Evolutionary conservation across 2,797 vertebrate species (phyloP), one percentile per base, ranked within the genome.

Genomic region (Aeoliscus strigatus): DNA sequence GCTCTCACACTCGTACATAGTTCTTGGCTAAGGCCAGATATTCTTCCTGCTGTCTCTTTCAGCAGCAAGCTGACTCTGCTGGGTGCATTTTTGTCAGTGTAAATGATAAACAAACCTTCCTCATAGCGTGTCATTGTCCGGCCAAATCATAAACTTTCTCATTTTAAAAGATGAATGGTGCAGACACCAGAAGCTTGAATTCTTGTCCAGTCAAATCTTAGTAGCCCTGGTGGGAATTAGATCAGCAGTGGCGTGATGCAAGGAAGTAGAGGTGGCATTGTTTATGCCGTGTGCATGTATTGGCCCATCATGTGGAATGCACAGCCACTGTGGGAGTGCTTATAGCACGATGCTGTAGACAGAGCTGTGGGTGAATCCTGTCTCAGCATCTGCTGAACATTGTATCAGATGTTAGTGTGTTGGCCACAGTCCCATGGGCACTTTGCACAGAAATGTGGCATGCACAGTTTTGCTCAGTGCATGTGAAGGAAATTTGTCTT

Each of bases 391-490:
- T n/a, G 47, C 70, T 73, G 66, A 51, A 65, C 59, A 39, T 47
- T 60, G 51, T 66, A 63, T 63, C 57, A 74, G 55, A 67, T 74
- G 65, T 60, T 66, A 61, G 48, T 30, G 10, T 64, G 62, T 62
- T 76, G 66, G 70, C 76, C 44, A 48, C 23, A 33, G 26, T 75
- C 70, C 59, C 75, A 40, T 38, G 62, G 66, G 75, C 70, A 70
- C 67, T 76, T 47, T 58, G 60, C 50, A 40, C 10, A 28, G 52
- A 66, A 55, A n/a, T 52, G 49, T 61, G 55, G 39, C 58, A 32
- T 49, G 57, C 57, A 42, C 56, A 53, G 58, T 37, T 43, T 70
- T 60, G 49, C 45, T 71, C 46, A 18, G 34, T 31, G 10, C 52
- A 32, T 42, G 55, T 15, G 27, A 29, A 61, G 35, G 51, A 61